A percentile compares a stretch with the other conserved stretches of the same genome.
Conservation (phyloP, 2,797 vertebrate species). For the Dermochelys coriacea region DNA sequence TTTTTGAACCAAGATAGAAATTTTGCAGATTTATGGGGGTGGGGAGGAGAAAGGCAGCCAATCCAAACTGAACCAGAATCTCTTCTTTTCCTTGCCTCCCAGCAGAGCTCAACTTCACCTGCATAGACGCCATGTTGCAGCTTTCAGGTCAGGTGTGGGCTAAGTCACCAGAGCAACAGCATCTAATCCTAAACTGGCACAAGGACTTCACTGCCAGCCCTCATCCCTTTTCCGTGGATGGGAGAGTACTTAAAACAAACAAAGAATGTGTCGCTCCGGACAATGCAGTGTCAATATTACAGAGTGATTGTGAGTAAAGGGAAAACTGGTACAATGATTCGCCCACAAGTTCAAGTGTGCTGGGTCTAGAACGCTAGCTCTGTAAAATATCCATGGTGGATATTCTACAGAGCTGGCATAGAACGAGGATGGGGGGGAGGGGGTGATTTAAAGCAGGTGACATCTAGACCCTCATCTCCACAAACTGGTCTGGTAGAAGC, state of each 20-base stretch:
- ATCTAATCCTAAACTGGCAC: constrained; percentile 10
- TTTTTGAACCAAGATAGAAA: background rate
- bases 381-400: rapidly evolving
- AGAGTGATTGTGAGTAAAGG: background rate
- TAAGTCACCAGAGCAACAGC: background rate
- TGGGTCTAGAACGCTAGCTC: too few relatives aligned
- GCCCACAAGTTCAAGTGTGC: background rate
- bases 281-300: rapidly evolving
- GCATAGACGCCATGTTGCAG: background rate
- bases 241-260: constrained; percentile 4
- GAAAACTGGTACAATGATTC: background rate
- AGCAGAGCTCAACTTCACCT: constrained; percentile 48
- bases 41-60: background rate
- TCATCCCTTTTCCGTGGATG: background rate
- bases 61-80: background rate
- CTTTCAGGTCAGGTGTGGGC: constrained; percentile 46
- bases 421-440: too few relatives aligned
- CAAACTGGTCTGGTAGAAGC: background rate
- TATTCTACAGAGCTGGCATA: too few relatives aligned
- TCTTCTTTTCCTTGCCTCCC: background rate
- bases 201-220: background rate
- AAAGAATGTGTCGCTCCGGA: rapidly evolving
- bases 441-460: background rate
- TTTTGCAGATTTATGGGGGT: background rate
- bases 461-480: background rate